Percentiles rank a stretch among this genome's conserved stretches.
Evolutionary conservation across 1,140 invertebrate genomes (phyloP).

Genomic region (Zophobas morio): DNA sequence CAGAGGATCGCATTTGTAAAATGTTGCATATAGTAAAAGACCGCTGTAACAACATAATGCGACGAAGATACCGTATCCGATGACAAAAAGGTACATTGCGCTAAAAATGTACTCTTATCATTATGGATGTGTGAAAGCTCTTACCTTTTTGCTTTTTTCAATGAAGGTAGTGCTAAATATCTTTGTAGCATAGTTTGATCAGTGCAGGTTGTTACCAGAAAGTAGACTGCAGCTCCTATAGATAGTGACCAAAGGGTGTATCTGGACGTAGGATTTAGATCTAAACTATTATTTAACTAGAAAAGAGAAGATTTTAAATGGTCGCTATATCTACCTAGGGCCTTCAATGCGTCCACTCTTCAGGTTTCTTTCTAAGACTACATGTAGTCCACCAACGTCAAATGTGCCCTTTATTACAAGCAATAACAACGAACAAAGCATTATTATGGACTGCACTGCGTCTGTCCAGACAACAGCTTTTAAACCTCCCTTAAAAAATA

Average conservation of each 20-base stretch:
- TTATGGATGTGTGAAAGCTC: constrained; percentile 52
- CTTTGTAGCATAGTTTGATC: constrained; percentile 89
- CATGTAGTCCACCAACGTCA: constrained; percentile 82
- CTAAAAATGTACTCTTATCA: constrained; percentile 67
- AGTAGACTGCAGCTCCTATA: constrained; percentile 85
- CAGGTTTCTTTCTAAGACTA: constrained; percentile 79
- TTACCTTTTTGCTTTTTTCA: constrained; percentile 72
- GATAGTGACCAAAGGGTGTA: constrained; percentile 84
- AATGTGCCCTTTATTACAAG: constrained; percentile 85
- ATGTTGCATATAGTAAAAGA: constrained; percentile 87
- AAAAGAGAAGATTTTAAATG: not conserved
- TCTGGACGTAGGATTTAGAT: constrained; percentile 77
- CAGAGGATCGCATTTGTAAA: constrained; percentile 88
- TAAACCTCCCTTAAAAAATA: constrained; percentile 83
- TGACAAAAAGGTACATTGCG: constrained; percentile 79
- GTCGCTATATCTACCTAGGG: constrained; percentile 75
- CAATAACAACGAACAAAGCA: constrained; percentile 87
- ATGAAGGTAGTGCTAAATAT: constrained; percentile 79
- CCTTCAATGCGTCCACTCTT: constrained; percentile 81
- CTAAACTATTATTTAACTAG: constrained; percentile 69
- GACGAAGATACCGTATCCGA: constrained; percentile 73
- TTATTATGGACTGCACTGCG: constrained; percentile 88
- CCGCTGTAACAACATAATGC: constrained; percentile 81
- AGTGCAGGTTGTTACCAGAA: constrained; percentile 84
- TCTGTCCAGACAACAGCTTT: constrained; percentile 96